Evolutionary conservation across 2,797 vertebrate genomes (phyloP).

Genomic region (Esox lucius): DNA sequence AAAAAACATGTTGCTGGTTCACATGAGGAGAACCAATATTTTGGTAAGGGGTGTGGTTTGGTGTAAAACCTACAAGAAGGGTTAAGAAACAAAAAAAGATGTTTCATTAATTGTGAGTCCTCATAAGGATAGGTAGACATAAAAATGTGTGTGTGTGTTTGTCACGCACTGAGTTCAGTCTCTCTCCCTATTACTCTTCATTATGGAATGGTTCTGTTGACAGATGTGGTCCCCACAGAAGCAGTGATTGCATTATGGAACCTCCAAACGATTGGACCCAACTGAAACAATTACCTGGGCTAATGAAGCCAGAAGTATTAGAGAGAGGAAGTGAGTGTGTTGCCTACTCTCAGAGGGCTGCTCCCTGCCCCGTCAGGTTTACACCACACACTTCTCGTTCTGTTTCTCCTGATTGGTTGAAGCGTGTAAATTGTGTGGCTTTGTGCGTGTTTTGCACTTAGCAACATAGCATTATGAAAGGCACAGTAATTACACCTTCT

Average conservation of each 20-base stretch:
- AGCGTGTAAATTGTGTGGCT: too few relatives aligned
- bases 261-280: slow-evolving; percentile 33
- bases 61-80: too few relatives aligned
- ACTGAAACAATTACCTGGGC: slow-evolving; percentile 49
- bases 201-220: not conserved
- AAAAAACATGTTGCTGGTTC: too few relatives aligned
- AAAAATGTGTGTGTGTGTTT: not conserved
- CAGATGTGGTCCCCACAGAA: slow-evolving; percentile 25
- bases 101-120: not conserved
- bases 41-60: too few relatives aligned
- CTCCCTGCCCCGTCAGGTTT: not conserved
- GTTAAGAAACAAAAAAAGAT: too few relatives aligned
- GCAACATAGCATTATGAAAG: too few relatives aligned
- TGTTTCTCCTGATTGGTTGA: too few relatives aligned
- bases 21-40: too few relatives aligned
- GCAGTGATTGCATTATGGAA: slow-evolving; percentile 20
- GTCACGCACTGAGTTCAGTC: not conserved
- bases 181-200: slow-evolving; percentile 29
- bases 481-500: too few relatives aligned
- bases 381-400: not conserved
- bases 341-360: not conserved
- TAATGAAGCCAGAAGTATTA: slow-evolving; percentile 53
- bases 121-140: not conserved
- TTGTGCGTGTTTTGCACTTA: too few relatives aligned
- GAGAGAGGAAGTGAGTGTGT: slow-evolving; percentile 21